Percentiles rank a stretch among this genome's conserved stretches.
phyloP scores from a whole-genome alignment of 2,797 vertebrate genomes.

The Garrulus glandarius region DNA sequence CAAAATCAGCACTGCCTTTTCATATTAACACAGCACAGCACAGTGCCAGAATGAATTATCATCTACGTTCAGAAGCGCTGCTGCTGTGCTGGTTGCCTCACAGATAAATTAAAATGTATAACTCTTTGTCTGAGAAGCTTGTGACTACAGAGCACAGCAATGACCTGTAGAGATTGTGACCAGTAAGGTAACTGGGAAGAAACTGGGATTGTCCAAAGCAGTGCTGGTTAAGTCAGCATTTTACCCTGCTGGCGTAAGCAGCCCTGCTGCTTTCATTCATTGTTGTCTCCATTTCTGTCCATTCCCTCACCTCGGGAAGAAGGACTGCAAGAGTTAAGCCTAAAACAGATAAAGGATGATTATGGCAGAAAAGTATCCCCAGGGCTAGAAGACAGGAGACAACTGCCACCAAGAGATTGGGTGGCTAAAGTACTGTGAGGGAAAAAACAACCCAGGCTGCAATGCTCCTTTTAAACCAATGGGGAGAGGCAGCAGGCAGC shows the following conservation, averaged over 20 bases:
- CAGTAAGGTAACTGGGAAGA: background rate
- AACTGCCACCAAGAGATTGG: background rate
- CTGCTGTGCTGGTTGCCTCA: background rate
- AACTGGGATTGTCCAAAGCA: background rate
- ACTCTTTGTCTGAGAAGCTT: background rate
- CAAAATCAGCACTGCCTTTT: conserved; percentile 6
- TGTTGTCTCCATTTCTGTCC: background rate
- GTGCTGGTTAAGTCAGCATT: background rate
- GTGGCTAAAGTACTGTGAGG: background rate
- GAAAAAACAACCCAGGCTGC: background rate
- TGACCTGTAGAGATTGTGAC: background rate
- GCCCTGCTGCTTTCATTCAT: background rate
- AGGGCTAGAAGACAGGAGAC: background rate
- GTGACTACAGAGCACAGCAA: background rate
- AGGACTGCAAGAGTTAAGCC: background rate
- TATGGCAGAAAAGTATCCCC: background rate
- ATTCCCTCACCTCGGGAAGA: background rate
- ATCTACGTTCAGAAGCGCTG: accelerated
- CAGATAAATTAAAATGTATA: background rate
- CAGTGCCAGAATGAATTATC: background rate
- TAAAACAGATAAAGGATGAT: background rate
- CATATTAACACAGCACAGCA: background rate
- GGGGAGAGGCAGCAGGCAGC: background rate
- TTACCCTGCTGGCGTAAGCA: background rate
- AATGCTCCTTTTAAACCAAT: background rate